Percentiles rank a stretch among this genome's conserved stretches.
Conservation (phyloP, 2,113 vertebrate species). For the Nibea coibor region DNA sequence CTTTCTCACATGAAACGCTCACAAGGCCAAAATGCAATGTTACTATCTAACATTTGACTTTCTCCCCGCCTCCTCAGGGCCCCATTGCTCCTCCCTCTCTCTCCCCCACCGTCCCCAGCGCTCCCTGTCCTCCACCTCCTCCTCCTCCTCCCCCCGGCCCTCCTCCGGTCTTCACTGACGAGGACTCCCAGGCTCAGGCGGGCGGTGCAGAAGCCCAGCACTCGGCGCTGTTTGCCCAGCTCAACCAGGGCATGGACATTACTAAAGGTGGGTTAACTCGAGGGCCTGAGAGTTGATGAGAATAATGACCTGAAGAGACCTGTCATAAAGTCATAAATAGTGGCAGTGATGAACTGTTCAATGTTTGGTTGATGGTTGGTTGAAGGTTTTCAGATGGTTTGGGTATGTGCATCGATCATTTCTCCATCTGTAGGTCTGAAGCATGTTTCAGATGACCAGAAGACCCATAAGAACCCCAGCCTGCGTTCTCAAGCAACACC, state of each 20-base stretch:
- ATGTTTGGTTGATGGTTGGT: too few relatives aligned
- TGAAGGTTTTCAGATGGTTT: too few relatives aligned
- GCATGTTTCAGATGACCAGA: slow-evolving; percentile 92
- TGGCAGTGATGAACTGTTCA: background rate
- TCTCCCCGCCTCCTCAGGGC: slow-evolving; percentile 81
- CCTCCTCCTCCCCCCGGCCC: slow-evolving; percentile 86
- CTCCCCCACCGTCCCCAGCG: slow-evolving; percentile 52
- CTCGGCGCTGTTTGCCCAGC: slow-evolving; percentile 92
- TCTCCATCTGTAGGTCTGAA: slow-evolving; percentile 86
- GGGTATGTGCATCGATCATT: too few relatives aligned
- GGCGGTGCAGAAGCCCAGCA: slow-evolving; percentile 80
- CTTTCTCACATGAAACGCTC: background rate
- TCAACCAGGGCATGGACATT: slow-evolving; percentile 95
- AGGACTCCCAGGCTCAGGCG: slow-evolving; percentile 74
- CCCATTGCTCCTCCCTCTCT: slow-evolving; percentile 85
- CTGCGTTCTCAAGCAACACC: slow-evolving; percentile 86
- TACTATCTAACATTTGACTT: background rate
- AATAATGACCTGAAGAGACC: background rate
- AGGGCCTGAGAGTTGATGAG: background rate
- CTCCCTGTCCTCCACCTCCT: slow-evolving; percentile 78
- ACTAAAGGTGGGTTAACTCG: slow-evolving; percentile 87
- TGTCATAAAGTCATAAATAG: background rate
- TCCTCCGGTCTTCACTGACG: slow-evolving; percentile 76
- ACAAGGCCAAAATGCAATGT: background rate
- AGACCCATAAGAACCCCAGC: slow-evolving; percentile 93